phyloP scores from a whole-genome alignment of 2,888 invertebrate species.

The Onthophagus sagittarius region DNA sequence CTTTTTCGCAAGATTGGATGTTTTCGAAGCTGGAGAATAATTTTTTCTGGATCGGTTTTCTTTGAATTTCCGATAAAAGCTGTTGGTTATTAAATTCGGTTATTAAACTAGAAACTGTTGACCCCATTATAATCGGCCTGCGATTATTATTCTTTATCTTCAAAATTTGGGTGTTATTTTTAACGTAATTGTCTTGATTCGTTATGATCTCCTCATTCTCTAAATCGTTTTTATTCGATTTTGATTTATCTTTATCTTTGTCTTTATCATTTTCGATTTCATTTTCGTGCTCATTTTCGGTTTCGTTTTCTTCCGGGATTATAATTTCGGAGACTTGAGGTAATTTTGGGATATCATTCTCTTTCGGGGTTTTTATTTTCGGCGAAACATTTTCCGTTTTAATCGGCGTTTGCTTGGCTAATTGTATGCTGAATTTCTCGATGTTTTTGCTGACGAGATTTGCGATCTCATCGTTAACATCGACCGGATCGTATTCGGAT shows the following conservation, averaged over 20 bases:
- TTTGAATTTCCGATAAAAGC: conserved; percentile 57
- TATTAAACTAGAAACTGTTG: conserved; percentile 57
- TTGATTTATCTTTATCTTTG: background rate
- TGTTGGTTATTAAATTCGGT: conserved; percentile 47
- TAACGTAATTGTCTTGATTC: conserved; percentile 47
- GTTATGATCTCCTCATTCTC: conserved; percentile 36
- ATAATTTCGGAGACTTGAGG: conserved; percentile 73
- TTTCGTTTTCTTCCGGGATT: conserved; percentile 62
- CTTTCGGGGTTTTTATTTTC: conserved; percentile 33
- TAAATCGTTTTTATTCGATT: conserved; percentile 30
- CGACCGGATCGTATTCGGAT: conserved; percentile 29
- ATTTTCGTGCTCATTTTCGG: conserved; percentile 30
- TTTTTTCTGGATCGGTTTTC: conserved; percentile 36
- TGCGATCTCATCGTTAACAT: conserved; percentile 28
- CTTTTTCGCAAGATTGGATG: conserved; percentile 38
- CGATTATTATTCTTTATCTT: conserved; percentile 46
- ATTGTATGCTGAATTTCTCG: conserved; percentile 43
- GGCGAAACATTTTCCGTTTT: conserved; percentile 32
- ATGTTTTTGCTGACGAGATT: conserved; percentile 41
- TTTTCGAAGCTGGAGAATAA: conserved; percentile 48
- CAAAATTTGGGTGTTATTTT: conserved; percentile 46
- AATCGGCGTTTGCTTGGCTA: conserved; percentile 41
- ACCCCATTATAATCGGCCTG: conserved; percentile 59
- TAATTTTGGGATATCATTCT: conserved; percentile 67
- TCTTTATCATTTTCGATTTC: conserved; percentile 34